phyloP scores from a whole-genome alignment of 2,113 vertebrate genomes.

The Cygnus buccinator region DNA sequence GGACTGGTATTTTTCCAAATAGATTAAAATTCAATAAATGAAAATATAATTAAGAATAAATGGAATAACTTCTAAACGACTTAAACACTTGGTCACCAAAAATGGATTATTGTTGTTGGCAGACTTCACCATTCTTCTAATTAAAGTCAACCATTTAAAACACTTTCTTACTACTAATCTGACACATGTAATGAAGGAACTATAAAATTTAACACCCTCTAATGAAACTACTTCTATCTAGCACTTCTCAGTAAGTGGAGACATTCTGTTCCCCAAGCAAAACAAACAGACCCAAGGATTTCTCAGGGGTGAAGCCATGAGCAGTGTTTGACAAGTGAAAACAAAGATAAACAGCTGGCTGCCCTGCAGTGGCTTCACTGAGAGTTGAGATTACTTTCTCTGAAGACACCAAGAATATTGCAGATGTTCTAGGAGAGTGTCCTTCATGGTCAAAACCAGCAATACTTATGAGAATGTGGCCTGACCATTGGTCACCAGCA shows the following conservation, averaged over 20 bases:
- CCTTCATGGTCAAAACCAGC: not conserved
- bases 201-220: constrained; percentile 35
- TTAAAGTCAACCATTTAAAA: constrained; percentile 65
- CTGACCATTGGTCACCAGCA: not conserved
- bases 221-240: constrained; percentile 56
- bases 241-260: constrained; percentile 25
- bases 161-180: constrained; percentile 47
- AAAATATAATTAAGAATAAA: constrained; percentile 39
- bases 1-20: not conserved
- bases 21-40: constrained; percentile 7
- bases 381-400: not conserved
- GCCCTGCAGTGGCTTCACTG: not conserved
- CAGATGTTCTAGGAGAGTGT: not conserved
- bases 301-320: not conserved
- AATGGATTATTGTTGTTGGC: constrained; percentile 26
- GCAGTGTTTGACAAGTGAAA: not conserved
- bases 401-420: not conserved
- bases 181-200: constrained; percentile 42
- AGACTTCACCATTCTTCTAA: constrained; percentile 45
- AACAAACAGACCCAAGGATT: not conserved
- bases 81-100: constrained; percentile 21
- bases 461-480: not conserved
- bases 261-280: not conserved
- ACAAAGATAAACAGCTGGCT: not conserved
- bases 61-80: constrained; percentile 8